Base-by-base conservation (phyloP, 2,113 vertebrate species). In the Istiophorus platypterus region DNA sequence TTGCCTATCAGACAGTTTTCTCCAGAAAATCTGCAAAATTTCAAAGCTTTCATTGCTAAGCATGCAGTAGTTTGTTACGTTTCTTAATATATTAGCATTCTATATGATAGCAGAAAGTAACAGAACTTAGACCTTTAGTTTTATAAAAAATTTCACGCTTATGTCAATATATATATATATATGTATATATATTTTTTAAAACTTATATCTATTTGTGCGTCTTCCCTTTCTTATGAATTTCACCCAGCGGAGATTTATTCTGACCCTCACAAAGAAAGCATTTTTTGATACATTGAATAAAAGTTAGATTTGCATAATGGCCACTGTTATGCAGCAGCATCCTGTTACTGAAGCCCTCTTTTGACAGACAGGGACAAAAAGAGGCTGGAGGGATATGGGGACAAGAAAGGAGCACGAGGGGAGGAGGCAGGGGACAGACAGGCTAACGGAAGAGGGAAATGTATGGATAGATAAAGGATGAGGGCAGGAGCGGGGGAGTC, bases 241-340 rank as follows among this genome's bases (percentile, higher is more conserved):
- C 45, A 69, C 47, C 56, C 26, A 24, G 11, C 51, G 66, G 67
- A 77, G 78, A 80, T 80, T 72, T 49, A 76, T 92, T 86, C 62
- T 80, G 72, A 87, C 74, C 76, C 71, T 66, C 45, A 86, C 78
- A 82, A 81, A 81, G 75, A 75, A 24, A 70, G 57, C 22, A 26
- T 66, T 80, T 80, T 77, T 73, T 39, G 24, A 85, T 77, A 86
- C 61, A 37, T 54, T 67, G 82, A 88, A 89, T 83, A 83, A 78
- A 86, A 75, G 71, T 76, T 77, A 29, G 29, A 88, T 86, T 88
- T 89, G 74, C 85, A 88, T 90, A 85, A 85, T 81, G 59, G 78
- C 42, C 61, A 58, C 69, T 78, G 72, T 84, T 78, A 62, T 61
- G 81, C 78, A 78, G 85, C 83, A 78, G 73, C 76, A 64, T 85